These are phyloP conservation scores for Octomys mimax DNA, from an alignment of 2,797 vertebrate species.

Conservation along the genomic window DNA sequence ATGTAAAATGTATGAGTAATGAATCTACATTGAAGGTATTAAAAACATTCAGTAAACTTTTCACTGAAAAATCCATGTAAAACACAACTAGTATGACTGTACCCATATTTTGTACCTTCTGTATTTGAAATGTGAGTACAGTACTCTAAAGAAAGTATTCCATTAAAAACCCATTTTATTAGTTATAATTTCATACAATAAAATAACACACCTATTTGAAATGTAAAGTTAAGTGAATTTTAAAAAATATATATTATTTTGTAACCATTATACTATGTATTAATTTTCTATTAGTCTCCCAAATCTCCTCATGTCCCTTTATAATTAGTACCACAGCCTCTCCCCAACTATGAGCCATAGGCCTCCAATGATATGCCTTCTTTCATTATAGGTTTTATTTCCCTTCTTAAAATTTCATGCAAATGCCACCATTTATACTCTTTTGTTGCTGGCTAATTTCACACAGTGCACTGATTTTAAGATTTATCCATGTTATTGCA, in stretches of 20 bases:
- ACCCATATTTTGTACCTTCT: neutral
- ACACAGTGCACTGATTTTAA: neutral
- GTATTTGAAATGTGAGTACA: neutral
- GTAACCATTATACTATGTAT: neutral
- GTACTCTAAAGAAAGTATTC: neutral
- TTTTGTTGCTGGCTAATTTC: slow-evolving; percentile 9
- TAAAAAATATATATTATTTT: neutral
- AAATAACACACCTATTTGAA: neutral
- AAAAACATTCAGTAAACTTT: neutral
- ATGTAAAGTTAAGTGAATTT: slow-evolving; percentile 26
- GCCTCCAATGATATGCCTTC: neutral
- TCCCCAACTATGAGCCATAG: neutral
- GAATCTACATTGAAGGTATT: neutral
- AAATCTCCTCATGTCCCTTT: neutral
- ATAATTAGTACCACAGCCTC: neutral
- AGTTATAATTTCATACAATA: neutral
- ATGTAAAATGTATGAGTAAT: neutral
- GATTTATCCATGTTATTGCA: neutral
- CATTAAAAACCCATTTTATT: slow-evolving; percentile 2
- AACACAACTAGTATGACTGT: neutral
- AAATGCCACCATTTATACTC: neutral
- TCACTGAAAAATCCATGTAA: neutral
- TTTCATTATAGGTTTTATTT: neutral
- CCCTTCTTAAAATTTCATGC: slow-evolving; percentile 4
- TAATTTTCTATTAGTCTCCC: neutral